These are phyloP conservation scores for Leguminivora glycinivorella DNA, from an alignment of 1,140 invertebrate genomes.

Conservation along the genomic window DNA sequence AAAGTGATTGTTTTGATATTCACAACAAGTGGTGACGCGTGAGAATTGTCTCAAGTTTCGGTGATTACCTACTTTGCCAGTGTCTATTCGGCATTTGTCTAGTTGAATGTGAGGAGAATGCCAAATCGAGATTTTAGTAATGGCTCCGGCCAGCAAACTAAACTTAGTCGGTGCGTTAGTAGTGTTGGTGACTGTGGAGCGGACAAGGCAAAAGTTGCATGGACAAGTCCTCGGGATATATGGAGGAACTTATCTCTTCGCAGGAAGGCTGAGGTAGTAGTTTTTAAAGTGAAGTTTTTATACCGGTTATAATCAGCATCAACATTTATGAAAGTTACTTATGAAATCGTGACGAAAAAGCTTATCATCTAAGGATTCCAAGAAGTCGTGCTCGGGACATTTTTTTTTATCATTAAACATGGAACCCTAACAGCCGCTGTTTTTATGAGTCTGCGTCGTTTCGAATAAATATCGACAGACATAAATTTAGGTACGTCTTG, in stretches of 20 bases:
- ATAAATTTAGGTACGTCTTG: slow-evolving; percentile 16
- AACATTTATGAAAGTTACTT: slow-evolving; percentile 23
- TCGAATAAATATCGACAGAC: slow-evolving; percentile 4
- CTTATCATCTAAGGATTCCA: neutral
- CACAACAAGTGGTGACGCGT: slow-evolving; percentile 36
- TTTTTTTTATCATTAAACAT: neutral
- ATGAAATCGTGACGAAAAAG: neutral
- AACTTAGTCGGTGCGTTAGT: slow-evolving; percentile 66
- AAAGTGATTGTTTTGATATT: slow-evolving; percentile 29
- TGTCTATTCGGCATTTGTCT: slow-evolving; percentile 31
- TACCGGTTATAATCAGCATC: slow-evolving; percentile 50
- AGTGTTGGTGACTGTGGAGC: slow-evolving; percentile 62
- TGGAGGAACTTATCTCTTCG: slow-evolving; percentile 73
- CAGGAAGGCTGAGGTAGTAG: slow-evolving; percentile 69
- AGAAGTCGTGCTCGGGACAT: neutral
- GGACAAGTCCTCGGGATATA: slow-evolving; percentile 72
- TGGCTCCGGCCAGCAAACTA: slow-evolving; percentile 54
- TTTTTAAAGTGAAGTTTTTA: neutral
- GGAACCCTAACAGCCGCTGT: slow-evolving; percentile 45
- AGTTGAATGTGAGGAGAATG: slow-evolving; percentile 56
- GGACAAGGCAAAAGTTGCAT: slow-evolving; percentile 70
- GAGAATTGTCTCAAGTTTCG: slow-evolving; percentile 35
- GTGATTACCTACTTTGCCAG: slow-evolving; percentile 30
- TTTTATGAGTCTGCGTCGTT: slow-evolving; percentile 11
- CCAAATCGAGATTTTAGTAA: slow-evolving; percentile 59